Evolutionary conservation across 2,888 invertebrate genomes (phyloP), one percentile per base, ranked within the genome.

Genomic region (Minunthozetes semirufus): DNA sequence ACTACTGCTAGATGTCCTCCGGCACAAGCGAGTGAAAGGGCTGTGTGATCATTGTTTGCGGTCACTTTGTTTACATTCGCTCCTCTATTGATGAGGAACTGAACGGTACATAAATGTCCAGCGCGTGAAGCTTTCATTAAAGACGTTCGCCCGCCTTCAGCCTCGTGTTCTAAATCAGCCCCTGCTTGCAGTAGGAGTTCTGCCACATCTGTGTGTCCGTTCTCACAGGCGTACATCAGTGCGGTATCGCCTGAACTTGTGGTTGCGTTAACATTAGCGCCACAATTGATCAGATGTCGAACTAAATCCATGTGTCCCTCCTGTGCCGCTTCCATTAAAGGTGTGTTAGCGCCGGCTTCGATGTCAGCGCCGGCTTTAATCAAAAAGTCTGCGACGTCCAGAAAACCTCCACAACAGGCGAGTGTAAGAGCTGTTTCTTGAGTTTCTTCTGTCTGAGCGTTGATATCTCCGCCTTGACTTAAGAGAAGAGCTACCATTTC

Each of bases 51-150:
- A 84, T 96, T 96, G 83, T 91, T 92, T 77, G 92, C 92, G 19
- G 84, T 83, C 85, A 92, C 90, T 78, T 89, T 87, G 81, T 93
- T 91, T n/a, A 92, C 90, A 83, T 92, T 89, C 25, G 92, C 92
- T 78, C 89, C 88, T 83, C 94, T 93, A 75, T 89, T 88, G 79
- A 97, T 90, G 77, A 99, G 89, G 86, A 94, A 96, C 86, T 95
- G 93, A 79, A 97, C 96, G 78, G 97, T 95, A 84, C 94, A 94
- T 74, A 93, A 85, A 84, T 98, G 96, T 0, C 98, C 98, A 19
- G 96, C 94, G 79, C 97, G 88, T 79, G 95, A 94, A 33, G 98
- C 97, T 85, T 97, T 98, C 98, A 99, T 98, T 81, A 99, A 85
- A 70, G 98, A 96, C 78, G 98, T 99, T 80, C 96, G 88, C 6